Base-by-base conservation (phyloP, 2,113 vertebrate species). In the Ctenodactylus gundi region DNA sequence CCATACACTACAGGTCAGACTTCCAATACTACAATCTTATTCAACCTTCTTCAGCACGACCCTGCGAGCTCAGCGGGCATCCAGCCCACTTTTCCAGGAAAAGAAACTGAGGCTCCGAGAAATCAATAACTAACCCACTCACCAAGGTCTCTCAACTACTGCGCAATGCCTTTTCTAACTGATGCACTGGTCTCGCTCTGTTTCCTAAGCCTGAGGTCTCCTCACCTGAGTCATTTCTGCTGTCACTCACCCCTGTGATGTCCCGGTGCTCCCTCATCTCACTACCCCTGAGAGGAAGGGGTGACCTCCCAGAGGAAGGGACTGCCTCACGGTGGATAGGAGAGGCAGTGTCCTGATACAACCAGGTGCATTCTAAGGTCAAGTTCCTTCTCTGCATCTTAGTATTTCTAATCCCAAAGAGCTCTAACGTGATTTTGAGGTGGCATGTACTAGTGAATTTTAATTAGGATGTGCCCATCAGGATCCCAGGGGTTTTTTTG, bases 121-220 rank as follows among this genome's bases (percentile, higher is more conserved):
- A 46, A n/a, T 23, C 13, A 49, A 23, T 34, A 39, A 31, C n/a
- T 78, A 51, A 65, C 14, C 65, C 21, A 5, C n/a, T 75, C 6
- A 2, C 49, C 36, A n/a, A 89, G 34, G 88, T 72, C 70, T 20
- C 23, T 2, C 1, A 1, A 1, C 46, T 20, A 7, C 23, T 1
- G 39, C 36, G 60, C 0, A 13, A 0, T 0, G 2, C 39, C 15
- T 62, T 7, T 49, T n/a, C 39, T 1, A 3, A 34, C 44, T 0
- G 1, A 15, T 25, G 15, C 2, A 4, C 57, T 13, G n/a, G 31
- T 49, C 64, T 58, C 23, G 3, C 46, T 65, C 39, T 53, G 82
- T 53, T 27, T 46, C 65, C 31, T 1, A 25, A 49, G 67, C 67
- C 78, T 6, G 49, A n/a, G 57, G 23, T 44, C 41, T 36, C 29